A percentile compares a stretch with the other conserved stretches of the same genome.
Evolutionary conservation across 2,113 vertebrate species (phyloP).

Genomic region (Thunnus maccoyii): DNA sequence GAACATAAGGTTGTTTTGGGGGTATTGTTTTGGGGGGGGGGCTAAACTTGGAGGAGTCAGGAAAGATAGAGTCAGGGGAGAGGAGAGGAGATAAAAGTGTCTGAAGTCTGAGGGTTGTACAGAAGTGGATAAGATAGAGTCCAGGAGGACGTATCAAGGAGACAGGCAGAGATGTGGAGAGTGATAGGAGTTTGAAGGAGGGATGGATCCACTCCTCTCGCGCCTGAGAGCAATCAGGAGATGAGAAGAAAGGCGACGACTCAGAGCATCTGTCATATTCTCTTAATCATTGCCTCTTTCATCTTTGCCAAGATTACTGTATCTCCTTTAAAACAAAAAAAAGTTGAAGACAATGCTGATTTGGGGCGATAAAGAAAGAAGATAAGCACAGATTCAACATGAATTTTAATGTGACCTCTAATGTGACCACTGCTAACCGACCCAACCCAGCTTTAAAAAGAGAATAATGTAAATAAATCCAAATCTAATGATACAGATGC

Average conservation of each 20-base stretch:
- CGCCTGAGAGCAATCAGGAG: slow-evolving; percentile 49
- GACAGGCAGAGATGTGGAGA: slow-evolving; percentile 58
- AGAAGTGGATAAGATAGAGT: slow-evolving; percentile 69
- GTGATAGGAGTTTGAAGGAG: slow-evolving; percentile 59
- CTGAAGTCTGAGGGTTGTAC: slow-evolving; percentile 56
- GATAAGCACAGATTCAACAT: slow-evolving; percentile 37
- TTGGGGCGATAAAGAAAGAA: neutral
- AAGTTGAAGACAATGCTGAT: slow-evolving; percentile 22
- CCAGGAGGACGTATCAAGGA: slow-evolving; percentile 72
- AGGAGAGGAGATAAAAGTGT: slow-evolving; percentile 66
- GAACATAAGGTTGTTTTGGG: slow-evolving; percentile 56
- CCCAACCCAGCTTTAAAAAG: neutral
- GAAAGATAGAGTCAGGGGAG: slow-evolving; percentile 53
- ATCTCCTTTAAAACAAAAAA: slow-evolving; percentile 21
- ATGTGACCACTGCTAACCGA: neutral
- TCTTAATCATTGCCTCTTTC: slow-evolving; percentile 41
- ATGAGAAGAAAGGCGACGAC: slow-evolving; percentile 23
- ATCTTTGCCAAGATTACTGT: slow-evolving; percentile 36
- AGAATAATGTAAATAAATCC: neutral
- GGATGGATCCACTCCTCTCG: slow-evolving; percentile 48
- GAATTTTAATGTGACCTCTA: slow-evolving; percentile 24
- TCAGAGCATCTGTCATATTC: slow-evolving; percentile 41
- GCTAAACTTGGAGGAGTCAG: slow-evolving; percentile 54
- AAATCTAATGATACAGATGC: neutral
- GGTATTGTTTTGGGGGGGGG: slow-evolving; percentile 8